Percentiles rank a stretch among this genome's conserved stretches.
Conservation (phyloP, 2,113 vertebrate species). For the Hippocampus zosterae region DNA sequence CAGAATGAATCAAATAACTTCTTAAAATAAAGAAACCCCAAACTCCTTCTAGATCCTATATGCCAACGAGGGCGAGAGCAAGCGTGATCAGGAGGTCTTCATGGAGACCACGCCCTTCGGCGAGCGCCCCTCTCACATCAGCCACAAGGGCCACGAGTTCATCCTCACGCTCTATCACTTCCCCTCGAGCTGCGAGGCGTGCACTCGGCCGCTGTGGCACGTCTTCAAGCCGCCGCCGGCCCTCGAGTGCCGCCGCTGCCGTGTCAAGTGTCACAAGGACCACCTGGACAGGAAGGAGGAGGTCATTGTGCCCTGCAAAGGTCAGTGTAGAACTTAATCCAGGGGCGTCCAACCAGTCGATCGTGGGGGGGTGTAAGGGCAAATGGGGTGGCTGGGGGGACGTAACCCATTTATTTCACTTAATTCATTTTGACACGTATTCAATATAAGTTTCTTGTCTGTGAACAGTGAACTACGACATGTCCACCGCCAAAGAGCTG, state of each 20-base stretch:
- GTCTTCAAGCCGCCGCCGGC: slow-evolving; percentile 95
- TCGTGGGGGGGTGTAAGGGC: too few relatives aligned
- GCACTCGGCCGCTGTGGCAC: slow-evolving; percentile 88
- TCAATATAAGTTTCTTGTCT: neutral
- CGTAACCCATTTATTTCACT: too few relatives aligned
- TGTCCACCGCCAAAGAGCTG: slow-evolving; percentile 92
- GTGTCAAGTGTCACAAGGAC: slow-evolving; percentile 94
- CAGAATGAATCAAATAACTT: too few relatives aligned
- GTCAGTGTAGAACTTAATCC: slow-evolving; percentile 57
- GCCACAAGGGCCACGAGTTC: slow-evolving; percentile 95
- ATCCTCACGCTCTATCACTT: slow-evolving; percentile 95
- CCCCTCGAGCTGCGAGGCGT: slow-evolving; percentile 92
- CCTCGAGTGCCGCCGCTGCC: slow-evolving; percentile 92
- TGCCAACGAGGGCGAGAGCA: slow-evolving; percentile 93
- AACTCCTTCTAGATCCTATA: slow-evolving; percentile 81
- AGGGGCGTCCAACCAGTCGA: too few relatives aligned
- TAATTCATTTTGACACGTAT: neutral
- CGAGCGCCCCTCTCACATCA: slow-evolving; percentile 86
- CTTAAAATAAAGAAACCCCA: too few relatives aligned
- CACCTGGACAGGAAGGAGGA: slow-evolving; percentile 94
- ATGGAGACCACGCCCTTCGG: slow-evolving; percentile 71
- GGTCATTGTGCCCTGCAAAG: slow-evolving; percentile 89
- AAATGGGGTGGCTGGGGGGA: too few relatives aligned
- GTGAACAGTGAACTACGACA: slow-evolving; percentile 88
- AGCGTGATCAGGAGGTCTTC: slow-evolving; percentile 84